Percentiles rank a stretch among this genome's conserved stretches.
These are phyloP conservation scores for Patella pellucida DNA, from an alignment of 2,888 invertebrate species.

Conservation along the genomic window DNA sequence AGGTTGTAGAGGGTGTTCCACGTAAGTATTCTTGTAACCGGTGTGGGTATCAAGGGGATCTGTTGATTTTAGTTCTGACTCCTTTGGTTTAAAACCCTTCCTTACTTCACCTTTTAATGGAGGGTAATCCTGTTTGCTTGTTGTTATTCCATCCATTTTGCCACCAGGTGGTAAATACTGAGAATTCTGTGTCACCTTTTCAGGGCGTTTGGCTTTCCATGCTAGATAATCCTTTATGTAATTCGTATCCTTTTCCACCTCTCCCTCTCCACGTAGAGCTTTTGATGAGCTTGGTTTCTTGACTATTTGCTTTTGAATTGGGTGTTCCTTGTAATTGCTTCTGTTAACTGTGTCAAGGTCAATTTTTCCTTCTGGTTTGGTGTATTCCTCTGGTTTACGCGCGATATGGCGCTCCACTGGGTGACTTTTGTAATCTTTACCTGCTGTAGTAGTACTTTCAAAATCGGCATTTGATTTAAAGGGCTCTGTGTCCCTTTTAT, in stretches of 20 bases:
- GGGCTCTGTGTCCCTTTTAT: slow-evolving; percentile 26
- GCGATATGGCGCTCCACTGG: slow-evolving; percentile 53
- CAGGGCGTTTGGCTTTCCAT: neutral
- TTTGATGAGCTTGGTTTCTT: slow-evolving; percentile 28
- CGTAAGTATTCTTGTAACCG: slow-evolving; percentile 15
- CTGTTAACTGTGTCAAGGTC: slow-evolving; percentile 63
- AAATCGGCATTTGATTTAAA: slow-evolving; percentile 42
- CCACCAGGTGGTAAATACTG: slow-evolving; percentile 11
- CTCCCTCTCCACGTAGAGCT: slow-evolving; percentile 24
- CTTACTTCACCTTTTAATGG: slow-evolving; percentile 3
- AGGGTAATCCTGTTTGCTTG: slow-evolving; percentile 14
- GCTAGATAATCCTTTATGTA: slow-evolving; percentile 36
- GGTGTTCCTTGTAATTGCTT: slow-evolving; percentile 62
- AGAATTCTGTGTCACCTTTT: neutral
- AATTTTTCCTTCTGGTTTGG: slow-evolving; percentile 62
- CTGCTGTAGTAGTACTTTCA: slow-evolving; percentile 55
- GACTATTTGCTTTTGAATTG: slow-evolving; percentile 29
- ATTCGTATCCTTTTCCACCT: slow-evolving; percentile 42
- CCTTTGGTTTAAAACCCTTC: slow-evolving; percentile 19
- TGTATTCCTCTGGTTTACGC: slow-evolving; percentile 54
- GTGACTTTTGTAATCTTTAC: slow-evolving; percentile 13
- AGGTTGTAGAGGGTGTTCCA: slow-evolving; percentile 11
- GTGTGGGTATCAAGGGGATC: slow-evolving; percentile 21
- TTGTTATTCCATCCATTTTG: slow-evolving; percentile 19
- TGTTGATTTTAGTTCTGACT: neutral